Evolutionary conservation across 1,140 invertebrate species (phyloP), one percentile per base, ranked within the genome.

Genomic region (Papilio dardanus): DNA sequence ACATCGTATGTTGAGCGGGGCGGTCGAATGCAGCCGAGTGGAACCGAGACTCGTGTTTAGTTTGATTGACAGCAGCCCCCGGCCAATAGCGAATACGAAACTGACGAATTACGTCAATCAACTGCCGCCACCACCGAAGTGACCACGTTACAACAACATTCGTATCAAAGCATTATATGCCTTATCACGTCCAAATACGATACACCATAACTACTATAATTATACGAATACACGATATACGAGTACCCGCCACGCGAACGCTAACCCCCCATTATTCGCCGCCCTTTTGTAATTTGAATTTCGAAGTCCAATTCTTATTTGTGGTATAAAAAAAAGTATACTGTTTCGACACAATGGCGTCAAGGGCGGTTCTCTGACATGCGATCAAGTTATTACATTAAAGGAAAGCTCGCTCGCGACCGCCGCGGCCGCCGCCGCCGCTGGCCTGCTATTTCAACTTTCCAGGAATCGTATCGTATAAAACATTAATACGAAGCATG

Each of bases 61-160:
- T 87, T 88, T 95, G 94, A 95, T 95, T 95, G 94, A 95, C 94
- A 94, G 93, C 91, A 94, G 90, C 91, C 94, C 94, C 94, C 94
- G 94, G 92, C 95, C 94, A 94, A 95, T 95, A 93, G 94, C 92
- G 89, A 91, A 89, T 88, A 94, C 90, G 94, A 91, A 94, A 93
- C 94, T 94, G 94, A 94, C 94, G 93, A 94, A 92, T 87, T 90
- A 94, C 94, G 95, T 95, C 95, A 95, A 95, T 95, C 94, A 95
- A 94, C 80, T 81, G 76, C 82, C 85, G 85, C 84, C 86, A 69
- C 82, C 82, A 82, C 73, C 76, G 77, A 82, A 77, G 78, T 74
- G 82, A 86, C 76, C 77, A 82, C 79, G 50, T 19, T 74, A 77
- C 54, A 24, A 66, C 58, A 71, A 76, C 54, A 33, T 8, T 21